phyloP scores from a whole-genome alignment of 2,113 vertebrate genomes.

The Microcebus lehilahytsara region DNA sequence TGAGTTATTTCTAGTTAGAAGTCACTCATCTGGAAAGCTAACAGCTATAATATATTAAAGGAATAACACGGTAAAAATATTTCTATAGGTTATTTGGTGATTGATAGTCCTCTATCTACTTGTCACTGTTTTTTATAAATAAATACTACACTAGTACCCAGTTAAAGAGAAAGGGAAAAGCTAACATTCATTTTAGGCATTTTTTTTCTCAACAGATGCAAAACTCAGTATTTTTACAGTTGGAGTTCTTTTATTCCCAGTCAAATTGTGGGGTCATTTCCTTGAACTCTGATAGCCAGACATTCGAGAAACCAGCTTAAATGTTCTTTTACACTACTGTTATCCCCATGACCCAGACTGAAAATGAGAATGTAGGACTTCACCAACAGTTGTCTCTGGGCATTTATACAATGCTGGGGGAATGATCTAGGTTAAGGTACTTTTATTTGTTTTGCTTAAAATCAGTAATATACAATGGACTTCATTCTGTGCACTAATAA shows the following conservation, averaged over 20 bases:
- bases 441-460: slow-evolving; percentile 13
- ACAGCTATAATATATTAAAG: neutral
- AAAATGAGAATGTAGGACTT: neutral
- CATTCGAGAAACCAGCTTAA: neutral
- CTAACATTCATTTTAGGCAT: neutral
- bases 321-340: neutral
- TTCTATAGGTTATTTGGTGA: neutral
- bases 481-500: neutral
- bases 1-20: slow-evolving; percentile 18
- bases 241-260: neutral
- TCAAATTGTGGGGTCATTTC: neutral
- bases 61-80: neutral
- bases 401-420: neutral
- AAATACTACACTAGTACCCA: neutral
- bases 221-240: neutral
- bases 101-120: neutral
- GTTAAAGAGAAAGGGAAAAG: neutral
- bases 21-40: neutral
- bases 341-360: neutral
- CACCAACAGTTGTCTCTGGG: neutral
- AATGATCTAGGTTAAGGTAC: neutral
- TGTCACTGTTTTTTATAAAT: neutral
- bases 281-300: neutral
- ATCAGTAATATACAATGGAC: neutral
- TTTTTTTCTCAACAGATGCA: neutral